These are phyloP conservation scores for Elachura formosa DNA, from an alignment of 2,113 vertebrate species.

Conservation along the genomic window DNA sequence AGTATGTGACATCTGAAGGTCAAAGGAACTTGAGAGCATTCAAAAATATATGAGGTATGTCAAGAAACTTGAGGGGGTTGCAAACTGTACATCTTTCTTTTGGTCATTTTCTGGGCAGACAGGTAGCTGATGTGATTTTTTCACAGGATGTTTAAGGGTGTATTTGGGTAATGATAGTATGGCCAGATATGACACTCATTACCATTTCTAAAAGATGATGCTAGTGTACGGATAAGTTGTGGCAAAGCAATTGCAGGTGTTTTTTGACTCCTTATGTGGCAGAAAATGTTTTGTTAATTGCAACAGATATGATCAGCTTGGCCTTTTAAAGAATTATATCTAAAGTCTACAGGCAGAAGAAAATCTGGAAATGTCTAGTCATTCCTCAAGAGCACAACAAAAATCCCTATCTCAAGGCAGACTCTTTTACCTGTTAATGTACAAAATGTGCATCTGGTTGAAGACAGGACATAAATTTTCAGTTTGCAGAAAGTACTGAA, in stretches of 20 bases:
- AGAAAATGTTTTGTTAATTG: background rate
- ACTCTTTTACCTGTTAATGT: background rate
- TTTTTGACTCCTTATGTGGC: background rate
- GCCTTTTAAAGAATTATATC: background rate
- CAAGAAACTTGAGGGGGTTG: background rate
- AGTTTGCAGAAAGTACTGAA: background rate
- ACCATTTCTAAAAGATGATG: background rate
- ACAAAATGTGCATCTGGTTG: background rate
- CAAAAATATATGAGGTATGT: conserved; percentile 3
- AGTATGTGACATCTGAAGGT: background rate
- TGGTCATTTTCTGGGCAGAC: background rate
- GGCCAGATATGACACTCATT: background rate
- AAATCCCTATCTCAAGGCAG: background rate
- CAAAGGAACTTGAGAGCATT: background rate
- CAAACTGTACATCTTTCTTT: background rate
- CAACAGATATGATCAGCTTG: background rate
- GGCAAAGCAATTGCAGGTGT: background rate
- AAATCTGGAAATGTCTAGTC: background rate
- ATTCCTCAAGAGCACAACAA: background rate
- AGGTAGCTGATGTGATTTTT: background rate
- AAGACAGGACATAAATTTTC: background rate
- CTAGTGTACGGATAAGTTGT: background rate
- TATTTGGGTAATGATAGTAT: background rate
- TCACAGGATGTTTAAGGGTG: background rate
- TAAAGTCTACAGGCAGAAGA: background rate